These are phyloP conservation scores for Macquaria ambigua DNA, from an alignment of 2,113 vertebrate genomes.

Conservation along the genomic window DNA sequence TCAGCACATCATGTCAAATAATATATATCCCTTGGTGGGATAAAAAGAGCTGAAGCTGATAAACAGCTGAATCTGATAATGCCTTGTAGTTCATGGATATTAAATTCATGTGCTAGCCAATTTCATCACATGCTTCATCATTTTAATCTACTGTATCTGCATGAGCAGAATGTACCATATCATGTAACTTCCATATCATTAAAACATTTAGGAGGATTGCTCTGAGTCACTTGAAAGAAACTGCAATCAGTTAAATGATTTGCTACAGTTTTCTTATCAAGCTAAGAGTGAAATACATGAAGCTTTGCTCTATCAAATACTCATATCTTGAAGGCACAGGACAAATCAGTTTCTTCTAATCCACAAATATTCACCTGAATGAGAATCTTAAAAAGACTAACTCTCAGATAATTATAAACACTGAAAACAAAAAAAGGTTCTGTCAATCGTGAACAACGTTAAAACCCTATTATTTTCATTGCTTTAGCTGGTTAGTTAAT, in stretches of 20 bases:
- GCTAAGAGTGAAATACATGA: background rate
- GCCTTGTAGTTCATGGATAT: constrained; percentile 3
- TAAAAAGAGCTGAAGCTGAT: background rate
- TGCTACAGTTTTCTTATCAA: background rate
- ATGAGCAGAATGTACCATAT: background rate
- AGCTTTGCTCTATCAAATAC: background rate
- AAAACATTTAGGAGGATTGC: background rate
- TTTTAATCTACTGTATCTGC: constrained; percentile 18
- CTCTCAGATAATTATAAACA: background rate
- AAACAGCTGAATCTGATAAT: background rate
- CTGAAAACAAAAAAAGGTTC: background rate
- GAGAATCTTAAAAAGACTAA: background rate
- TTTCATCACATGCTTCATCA: constrained; percentile 15
- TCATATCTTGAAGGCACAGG: background rate
- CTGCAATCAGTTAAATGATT: background rate
- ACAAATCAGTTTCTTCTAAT: background rate
- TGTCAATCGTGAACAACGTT: background rate
- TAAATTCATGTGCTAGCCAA: background rate
- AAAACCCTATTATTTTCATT: background rate
- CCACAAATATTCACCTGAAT: background rate
- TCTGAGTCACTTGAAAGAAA: background rate
- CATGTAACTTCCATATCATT: background rate
- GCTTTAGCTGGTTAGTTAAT: background rate
- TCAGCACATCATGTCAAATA: background rate
- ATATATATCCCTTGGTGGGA: background rate